phyloP scores from a whole-genome alignment of 2,888 invertebrate genomes.

The Dusona sp. region DNA sequence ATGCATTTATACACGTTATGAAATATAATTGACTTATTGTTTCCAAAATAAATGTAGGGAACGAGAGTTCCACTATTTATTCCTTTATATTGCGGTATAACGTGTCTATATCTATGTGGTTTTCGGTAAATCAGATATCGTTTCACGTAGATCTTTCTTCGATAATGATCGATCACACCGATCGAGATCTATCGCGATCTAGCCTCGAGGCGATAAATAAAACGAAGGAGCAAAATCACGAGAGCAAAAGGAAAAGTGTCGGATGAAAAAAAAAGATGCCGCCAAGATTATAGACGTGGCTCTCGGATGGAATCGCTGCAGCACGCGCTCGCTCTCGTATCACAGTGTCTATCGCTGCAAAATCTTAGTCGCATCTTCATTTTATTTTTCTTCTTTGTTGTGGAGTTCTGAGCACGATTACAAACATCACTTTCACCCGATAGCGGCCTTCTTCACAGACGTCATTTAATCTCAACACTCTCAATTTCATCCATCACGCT shows the following conservation, averaged over 20 bases:
- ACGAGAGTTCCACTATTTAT: too few species aligned
- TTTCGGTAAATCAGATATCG: slow-evolving; percentile 6
- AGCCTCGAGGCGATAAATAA: slow-evolving; percentile 17
- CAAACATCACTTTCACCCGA: slow-evolving; percentile 48
- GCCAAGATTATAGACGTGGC: slow-evolving; percentile 55
- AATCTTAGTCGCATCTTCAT: slow-evolving; percentile 25
- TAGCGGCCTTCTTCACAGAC: slow-evolving; percentile 43
- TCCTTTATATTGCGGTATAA: not conserved
- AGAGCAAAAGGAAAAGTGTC: slow-evolving; percentile 11
- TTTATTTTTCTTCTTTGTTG: slow-evolving; percentile 40
- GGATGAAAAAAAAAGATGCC: slow-evolving; percentile 25
- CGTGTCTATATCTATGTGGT: slow-evolving; percentile 1
- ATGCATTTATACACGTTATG: not conserved
- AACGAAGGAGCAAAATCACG: not conserved
- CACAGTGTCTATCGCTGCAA: slow-evolving; percentile 36
- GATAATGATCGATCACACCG: slow-evolving; percentile 49
- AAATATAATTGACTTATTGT: not conserved
- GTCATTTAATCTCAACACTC: slow-evolving; percentile 54
- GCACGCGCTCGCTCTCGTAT: slow-evolving; percentile 38
- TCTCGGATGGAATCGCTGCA: slow-evolving; percentile 27
- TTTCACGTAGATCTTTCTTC: slow-evolving; percentile 34
- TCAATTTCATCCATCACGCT: slow-evolving; percentile 57
- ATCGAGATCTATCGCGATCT: slow-evolving; percentile 49
- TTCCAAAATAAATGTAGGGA: not conserved
- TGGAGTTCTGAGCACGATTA: slow-evolving; percentile 35